Percentiles rank a stretch among this genome's conserved stretches.
These are phyloP conservation scores for Drosophila seclusa DNA, from an alignment of 2,888 invertebrate genomes.

Conservation along the genomic window DNA sequence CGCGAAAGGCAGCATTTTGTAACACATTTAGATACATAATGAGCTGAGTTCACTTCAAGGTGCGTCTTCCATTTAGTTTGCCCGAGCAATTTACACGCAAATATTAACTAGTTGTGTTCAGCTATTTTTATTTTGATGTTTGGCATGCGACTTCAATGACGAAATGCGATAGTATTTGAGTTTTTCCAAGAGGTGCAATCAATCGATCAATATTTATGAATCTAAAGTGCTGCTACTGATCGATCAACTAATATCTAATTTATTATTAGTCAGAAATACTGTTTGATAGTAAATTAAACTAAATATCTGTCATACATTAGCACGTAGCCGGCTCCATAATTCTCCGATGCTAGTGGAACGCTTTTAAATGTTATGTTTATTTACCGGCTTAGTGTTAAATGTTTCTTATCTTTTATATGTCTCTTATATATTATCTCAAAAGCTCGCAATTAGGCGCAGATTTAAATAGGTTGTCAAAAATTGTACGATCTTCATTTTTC, in stretches of 20 bases:
- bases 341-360: not conserved
- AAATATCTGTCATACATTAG: not conserved
- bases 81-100: conserved; percentile 49
- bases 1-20: conserved; percentile 19
- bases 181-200: not conserved
- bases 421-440: not conserved
- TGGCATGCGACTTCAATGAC: not conserved
- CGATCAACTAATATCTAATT: conserved; percentile 10
- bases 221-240: not conserved
- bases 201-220: conserved; percentile 12
- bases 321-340: not conserved
- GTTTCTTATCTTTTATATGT: not conserved
- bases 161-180: conserved; percentile 4
- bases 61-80: conserved; percentile 26
- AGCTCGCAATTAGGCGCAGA: not conserved
- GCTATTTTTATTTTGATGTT: conserved; percentile 1
- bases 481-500: not conserved
- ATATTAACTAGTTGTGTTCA: conserved; percentile 28
- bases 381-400: not conserved
- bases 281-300: not conserved
- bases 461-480: not conserved
- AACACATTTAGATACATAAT: conserved; percentile 17
- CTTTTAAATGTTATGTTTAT: not conserved
- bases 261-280: not conserved
- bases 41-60: conserved; percentile 22